A percentile compares a stretch with the other conserved stretches of the same genome.
phyloP scores from a whole-genome alignment of 1,140 invertebrate species.

The Hycleus phaleratus region DNA sequence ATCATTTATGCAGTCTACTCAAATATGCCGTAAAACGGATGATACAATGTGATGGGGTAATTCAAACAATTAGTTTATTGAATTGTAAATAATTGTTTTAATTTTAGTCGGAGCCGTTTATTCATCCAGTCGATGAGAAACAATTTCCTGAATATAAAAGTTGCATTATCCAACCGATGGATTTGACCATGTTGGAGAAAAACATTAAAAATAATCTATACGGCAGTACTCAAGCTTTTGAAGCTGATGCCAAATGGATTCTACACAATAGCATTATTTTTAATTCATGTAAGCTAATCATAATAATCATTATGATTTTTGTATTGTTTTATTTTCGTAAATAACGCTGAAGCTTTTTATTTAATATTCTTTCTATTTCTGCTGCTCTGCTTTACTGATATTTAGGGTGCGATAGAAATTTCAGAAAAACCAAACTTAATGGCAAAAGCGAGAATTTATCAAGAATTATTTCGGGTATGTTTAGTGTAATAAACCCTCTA shows the following conservation, averaged over 20 bases:
- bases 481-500: no score
- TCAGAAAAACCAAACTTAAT: no score
- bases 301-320: no score
- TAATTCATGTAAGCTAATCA: conserved; percentile 62
- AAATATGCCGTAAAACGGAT: conserved; percentile 67
- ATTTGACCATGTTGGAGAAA: conserved; percentile 64
- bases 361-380: no score
- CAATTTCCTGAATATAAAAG: conserved; percentile 67
- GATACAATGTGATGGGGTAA: conserved; percentile 63
- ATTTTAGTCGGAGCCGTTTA: conserved; percentile 62
- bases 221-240: conserved; percentile 81
- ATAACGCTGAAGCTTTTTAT: no score
- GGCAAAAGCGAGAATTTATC: no score
- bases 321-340: no score
- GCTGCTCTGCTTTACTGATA: no score
- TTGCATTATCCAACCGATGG: conserved; percentile 79
- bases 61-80: conserved; percentile 18
- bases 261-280: conserved; percentile 86
- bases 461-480: no score
- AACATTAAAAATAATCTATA: conserved; percentile 75
- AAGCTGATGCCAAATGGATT: conserved; percentile 87
- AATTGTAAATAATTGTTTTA: background rate
- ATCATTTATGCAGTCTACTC: conserved; percentile 66
- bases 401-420: no score
- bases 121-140: conserved; percentile 59